phyloP scores from a whole-genome alignment of 2,113 vertebrate genomes.

The Anseranas semipalmata region DNA sequence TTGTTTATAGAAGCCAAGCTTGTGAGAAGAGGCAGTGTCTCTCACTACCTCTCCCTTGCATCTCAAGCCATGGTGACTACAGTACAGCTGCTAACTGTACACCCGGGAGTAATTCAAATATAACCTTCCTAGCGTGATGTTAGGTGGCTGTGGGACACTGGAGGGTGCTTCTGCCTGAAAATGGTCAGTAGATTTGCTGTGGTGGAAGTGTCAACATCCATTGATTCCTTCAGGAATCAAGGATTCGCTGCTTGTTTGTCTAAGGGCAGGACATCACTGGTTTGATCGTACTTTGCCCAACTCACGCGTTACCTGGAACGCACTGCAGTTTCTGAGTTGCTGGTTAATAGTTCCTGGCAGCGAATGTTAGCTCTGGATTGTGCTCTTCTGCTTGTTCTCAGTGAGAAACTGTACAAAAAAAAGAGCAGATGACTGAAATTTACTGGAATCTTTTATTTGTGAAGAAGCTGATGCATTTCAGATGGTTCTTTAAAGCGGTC shows the following conservation, averaged over 20 bases:
- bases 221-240: background rate
- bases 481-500: background rate
- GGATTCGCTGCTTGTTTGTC: background rate
- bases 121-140: background rate
- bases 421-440: background rate
- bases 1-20: background rate
- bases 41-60: background rate
- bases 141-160: background rate
- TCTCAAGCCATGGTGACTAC: rapidly evolving
- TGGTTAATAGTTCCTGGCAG: background rate
- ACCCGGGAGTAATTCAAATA: rapidly evolving
- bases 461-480: background rate
- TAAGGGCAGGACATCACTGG: background rate
- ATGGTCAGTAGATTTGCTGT: rapidly evolving
- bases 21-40: background rate
- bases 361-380: rapidly evolving
- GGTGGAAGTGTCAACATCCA: background rate
- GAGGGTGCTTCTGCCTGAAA: background rate
- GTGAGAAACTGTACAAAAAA: background rate
- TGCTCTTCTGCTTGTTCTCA: background rate
- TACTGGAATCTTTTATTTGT: background rate
- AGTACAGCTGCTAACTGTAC: background rate
- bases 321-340: rapidly evolving
- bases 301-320: rapidly evolving
- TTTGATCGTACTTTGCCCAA: background rate